Evolutionary conservation across 2,797 vertebrate species (phyloP).

Genomic region (Loris lydekkerianus): DNA sequence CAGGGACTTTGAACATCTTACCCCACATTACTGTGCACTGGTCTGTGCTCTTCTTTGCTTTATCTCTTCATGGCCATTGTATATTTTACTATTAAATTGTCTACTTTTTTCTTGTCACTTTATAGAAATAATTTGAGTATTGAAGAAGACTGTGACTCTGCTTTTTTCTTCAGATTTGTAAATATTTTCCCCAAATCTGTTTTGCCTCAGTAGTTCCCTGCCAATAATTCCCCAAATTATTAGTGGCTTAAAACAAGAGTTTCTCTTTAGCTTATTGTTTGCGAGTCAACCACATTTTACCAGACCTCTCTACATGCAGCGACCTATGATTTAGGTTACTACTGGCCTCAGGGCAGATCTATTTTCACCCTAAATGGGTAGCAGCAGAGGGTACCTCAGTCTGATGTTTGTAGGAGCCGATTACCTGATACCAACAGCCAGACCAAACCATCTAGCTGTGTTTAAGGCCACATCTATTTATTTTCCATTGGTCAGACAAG

Average conservation of each 20-base stretch:
- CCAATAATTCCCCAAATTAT: neutral
- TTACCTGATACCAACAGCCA: neutral
- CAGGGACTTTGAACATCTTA: neutral
- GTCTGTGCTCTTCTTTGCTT: neutral
- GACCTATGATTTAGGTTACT: neutral
- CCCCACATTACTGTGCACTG: neutral
- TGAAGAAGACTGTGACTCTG: neutral
- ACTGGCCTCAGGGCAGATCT: neutral
- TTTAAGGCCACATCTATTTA: neutral
- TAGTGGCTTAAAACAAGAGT: neutral
- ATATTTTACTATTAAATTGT: neutral
- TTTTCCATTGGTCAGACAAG: neutral
- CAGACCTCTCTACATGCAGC: neutral
- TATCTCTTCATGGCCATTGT: neutral
- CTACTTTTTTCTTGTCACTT: neutral
- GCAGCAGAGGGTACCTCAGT: neutral
- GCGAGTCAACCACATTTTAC: neutral
- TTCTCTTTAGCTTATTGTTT: neutral
- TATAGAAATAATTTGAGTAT: neutral
- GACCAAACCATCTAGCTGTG: neutral
- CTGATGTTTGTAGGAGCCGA: neutral
- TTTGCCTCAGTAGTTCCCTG: neutral
- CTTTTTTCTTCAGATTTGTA: neutral
- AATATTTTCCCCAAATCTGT: neutral
- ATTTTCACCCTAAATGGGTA: neutral